These are phyloP conservation scores for Poeciliopsis paucimaculata DNA, from an alignment of 2,797 vertebrate species.

Conservation along the genomic window DNA sequence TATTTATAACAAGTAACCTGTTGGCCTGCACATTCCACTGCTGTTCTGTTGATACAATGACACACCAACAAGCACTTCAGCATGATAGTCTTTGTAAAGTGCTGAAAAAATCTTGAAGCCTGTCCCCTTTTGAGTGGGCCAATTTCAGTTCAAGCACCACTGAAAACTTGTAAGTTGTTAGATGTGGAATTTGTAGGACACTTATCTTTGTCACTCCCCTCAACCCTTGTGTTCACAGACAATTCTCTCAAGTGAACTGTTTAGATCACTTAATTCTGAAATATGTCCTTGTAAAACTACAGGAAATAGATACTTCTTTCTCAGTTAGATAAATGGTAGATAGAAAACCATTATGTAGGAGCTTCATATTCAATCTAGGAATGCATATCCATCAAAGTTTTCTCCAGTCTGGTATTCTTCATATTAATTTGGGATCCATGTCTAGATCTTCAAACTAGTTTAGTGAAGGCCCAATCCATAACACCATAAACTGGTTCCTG, in stretches of 20 bases:
- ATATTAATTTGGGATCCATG: not conserved
- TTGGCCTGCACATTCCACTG: conserved; percentile 44
- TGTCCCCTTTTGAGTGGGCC: conserved; percentile 69
- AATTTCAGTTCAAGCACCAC: conserved; percentile 79
- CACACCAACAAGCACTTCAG: conserved; percentile 58
- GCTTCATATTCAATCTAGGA: conserved; percentile 23
- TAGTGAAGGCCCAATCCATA: not conserved
- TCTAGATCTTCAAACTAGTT: not conserved
- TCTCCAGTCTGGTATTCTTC: not conserved
- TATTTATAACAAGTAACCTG: conserved; percentile 32
- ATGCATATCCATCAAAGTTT: not conserved
- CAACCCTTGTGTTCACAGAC: conserved; percentile 79
- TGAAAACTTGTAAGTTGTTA: conserved; percentile 72
- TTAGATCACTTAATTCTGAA: conserved; percentile 76
- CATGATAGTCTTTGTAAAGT: conserved; percentile 65
- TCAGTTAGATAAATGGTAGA: conserved; percentile 56
- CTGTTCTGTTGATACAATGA: conserved; percentile 48
- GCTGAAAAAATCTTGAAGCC: conserved; percentile 64
- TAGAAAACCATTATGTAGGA: conserved; percentile 55
- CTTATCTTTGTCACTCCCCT: conserved; percentile 78
- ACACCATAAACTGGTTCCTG: not conserved
- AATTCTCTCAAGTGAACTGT: conserved; percentile 76
- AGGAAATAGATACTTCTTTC: conserved; percentile 65
- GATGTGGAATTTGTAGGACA: conserved; percentile 77
- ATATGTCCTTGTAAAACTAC: conserved; percentile 78